Base-by-base conservation (phyloP, 2,113 vertebrate genomes). In the Chaenogobius annularis region DNA sequence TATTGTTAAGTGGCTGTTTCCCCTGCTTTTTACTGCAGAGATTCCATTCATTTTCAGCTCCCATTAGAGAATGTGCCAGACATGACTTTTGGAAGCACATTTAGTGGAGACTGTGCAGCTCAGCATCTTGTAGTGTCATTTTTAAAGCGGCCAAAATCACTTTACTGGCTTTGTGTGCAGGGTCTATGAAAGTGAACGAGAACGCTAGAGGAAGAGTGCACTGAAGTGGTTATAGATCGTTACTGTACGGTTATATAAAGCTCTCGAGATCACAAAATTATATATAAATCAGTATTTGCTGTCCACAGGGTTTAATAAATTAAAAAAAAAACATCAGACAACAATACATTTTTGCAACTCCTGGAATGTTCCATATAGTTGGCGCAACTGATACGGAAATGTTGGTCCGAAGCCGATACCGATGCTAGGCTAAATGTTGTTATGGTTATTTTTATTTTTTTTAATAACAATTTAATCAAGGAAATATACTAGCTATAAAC, bases 1-100 rank as follows among this genome's bases (percentile, higher is more conserved):
- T 75, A 77, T 56, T 14, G 43, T 69, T 67, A 82, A 85, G 84
- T 83, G 76, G 73, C n/a, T 68, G 54, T 66, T 75, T 69, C 14
- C 54, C 22, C 37, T 14, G 50, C 37, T 40, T 40, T 40, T 40
- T 40, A 40, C 37, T 40, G 37, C 37, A 40, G 66, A 23, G 31
- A 79, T 74, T 67, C 63, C 71, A 83, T 86, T 74, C 65, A 77
- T 83, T 62, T 35, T 65, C 64, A 1, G 0, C 63, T 68, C 3
- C 46, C 40, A 65, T 79, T 81, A 72, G 11, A 71, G 44, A 55
- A 37, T 77, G 56, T 79, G 62, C 56, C 22, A 22, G 23, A 80
- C 74, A 63, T 68, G 63, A 76, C 72, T 72, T 83, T 83, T 43
- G 64, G 73, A 63, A 26, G 20, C 56, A 13, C 56, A 31, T 59